Base-by-base conservation (phyloP, 2,888 invertebrate species). In the Noctuana brunneofusca region DNA sequence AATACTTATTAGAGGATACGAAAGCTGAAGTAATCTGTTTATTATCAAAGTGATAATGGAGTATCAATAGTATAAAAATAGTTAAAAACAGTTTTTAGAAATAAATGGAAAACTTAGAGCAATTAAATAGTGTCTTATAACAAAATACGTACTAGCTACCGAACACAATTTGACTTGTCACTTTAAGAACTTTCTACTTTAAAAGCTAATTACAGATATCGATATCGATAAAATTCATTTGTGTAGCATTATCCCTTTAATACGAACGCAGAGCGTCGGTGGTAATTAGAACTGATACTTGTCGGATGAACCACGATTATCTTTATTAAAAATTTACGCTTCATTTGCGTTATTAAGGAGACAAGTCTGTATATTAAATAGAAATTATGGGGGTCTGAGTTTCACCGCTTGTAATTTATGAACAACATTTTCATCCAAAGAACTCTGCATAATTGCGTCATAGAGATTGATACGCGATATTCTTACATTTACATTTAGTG, bases 281-380 rank as follows among this genome's bases (percentile, higher is more conserved):
- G 58, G 64, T 68, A 68, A 70, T 70, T 69, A 69, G 69, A 70
- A 66, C 62, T 67, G 70, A 69, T 70, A 67, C 68, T 62, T 58
- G 65, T 66, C 66, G 59, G 67, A 65, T 66, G 66, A 65, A 58
- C 64, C 64, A 63, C 63, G 65, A 66, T 65, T 69, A 69, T 68
- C 66, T 68, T 71, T 69, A 75, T 76, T 75, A 75, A 73, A 75
- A 73, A 68, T 69, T 70, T 68, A 71, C 68, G 72, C 72, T 73
- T 70, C 70, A 72, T 75, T 75, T 70, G 66, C 59, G 57, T 67
- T 64, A 66, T 68, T 69, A 75, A 68, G 65, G 69, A 69, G 66
- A 69, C 65, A 66, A 58, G 67, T 48, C 59, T 60, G 64, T 64
- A 64, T 60, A 67, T 57, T 68, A 77, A 79, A 84, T 82, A 55